Base-by-base conservation (phyloP, 2,888 invertebrate genomes). In the Drosophila kanekoi region DNA sequence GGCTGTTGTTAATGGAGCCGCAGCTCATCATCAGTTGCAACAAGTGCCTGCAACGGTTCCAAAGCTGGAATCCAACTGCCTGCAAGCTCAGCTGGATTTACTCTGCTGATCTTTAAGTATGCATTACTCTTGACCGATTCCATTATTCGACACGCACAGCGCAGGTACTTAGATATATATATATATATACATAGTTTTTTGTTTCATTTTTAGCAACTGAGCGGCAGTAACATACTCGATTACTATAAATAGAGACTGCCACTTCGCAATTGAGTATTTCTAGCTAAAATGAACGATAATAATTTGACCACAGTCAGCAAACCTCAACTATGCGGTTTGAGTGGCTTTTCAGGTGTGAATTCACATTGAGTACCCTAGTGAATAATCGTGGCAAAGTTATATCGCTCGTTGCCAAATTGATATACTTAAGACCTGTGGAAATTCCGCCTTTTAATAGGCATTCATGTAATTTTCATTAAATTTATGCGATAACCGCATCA, bases 401-500 rank as follows among this genome's bases (percentile, higher is more conserved):
- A n/a, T 10, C 40, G 18, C 11, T 13, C 18, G 11, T 10, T 6
- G 11, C 18, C n/a, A 52, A 52, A 9, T 43, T 20, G 10, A n/a
- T 13, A 14, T 11, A 10, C 16, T 14, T n/a, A 33, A 9, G 18
- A 13, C 4, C 13, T 10, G 11, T 18, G 10, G 13, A 58, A 23
- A 11, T 23, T 33, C 14, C 6, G 3, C 35, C 16, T 10, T 1
- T 40, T 33, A 10, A 11, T n/a, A 41, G 16, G 52, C 18, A 48
- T 52, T 57, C 38, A 11, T 9, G 28, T 32, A 40, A 32, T 53
- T 64, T 65, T 40, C 16, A 53, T 64, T 52, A 45, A 37, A 64
- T 33, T 64, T 52, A 49, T 48, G 67, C 74, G 52, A 54, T 71
- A 54, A 67, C 74, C 59, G 68, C 53, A 59, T 28, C 51, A 54